These are phyloP conservation scores for Diarsia brunnea DNA, from an alignment of 2,888 invertebrate genomes.

Conservation along the genomic window DNA sequence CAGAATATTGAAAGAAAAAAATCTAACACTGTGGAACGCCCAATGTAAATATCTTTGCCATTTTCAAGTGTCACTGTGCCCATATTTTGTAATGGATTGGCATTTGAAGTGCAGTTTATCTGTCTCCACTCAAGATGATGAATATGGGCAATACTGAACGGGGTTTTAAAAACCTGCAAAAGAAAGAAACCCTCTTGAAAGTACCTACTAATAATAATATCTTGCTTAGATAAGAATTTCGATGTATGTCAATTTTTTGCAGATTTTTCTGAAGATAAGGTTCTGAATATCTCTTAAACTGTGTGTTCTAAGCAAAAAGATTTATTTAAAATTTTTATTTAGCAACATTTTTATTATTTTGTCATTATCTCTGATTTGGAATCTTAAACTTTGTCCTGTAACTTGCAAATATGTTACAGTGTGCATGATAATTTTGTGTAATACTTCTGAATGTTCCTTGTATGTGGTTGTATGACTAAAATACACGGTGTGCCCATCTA, in stretches of 20 bases:
- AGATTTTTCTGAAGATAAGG: not conserved
- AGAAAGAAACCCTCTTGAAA: not conserved
- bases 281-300: not conserved
- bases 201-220: not conserved
- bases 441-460: slow-evolving; percentile 28
- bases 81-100: not conserved
- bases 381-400: not conserved
- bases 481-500: slow-evolving; percentile 29
- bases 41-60: not conserved
- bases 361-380: not conserved
- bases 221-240: not conserved
- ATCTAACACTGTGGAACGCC: not conserved
- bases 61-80: not conserved
- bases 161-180: not conserved
- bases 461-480: slow-evolving; percentile 13
- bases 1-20: not conserved
- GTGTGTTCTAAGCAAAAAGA: too few species aligned
- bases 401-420: not conserved
- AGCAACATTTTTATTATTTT: not conserved
- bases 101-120: slow-evolving; percentile 2
- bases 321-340: not conserved
- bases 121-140: not conserved
- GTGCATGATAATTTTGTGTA: not conserved
- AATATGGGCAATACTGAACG: not conserved
- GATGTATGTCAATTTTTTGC: not conserved